phyloP scores from a whole-genome alignment of 2,797 vertebrate species.

The Myotis daubentonii region DNA sequence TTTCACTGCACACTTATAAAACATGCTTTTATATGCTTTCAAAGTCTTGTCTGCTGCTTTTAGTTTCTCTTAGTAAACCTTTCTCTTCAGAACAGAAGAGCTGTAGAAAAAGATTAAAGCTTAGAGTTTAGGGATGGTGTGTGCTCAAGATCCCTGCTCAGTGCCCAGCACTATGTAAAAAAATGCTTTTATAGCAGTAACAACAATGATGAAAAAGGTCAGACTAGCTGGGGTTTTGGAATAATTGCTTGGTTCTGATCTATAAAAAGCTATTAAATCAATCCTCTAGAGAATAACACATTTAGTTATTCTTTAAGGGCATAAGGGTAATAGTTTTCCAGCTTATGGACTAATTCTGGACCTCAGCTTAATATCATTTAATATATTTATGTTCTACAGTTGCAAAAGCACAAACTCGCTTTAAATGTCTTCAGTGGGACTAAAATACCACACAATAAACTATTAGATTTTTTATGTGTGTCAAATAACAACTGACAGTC shows the following conservation, averaged over 20 bases:
- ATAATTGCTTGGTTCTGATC: constrained; percentile 70
- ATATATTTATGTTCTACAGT: constrained; percentile 21
- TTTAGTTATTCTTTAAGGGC: constrained; percentile 37
- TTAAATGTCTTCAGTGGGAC: constrained; percentile 41
- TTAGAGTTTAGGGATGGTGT: neutral
- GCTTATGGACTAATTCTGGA: constrained; percentile 3
- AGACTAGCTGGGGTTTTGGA: constrained; percentile 37
- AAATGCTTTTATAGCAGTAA: constrained; percentile 38
- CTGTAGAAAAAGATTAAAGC: neutral
- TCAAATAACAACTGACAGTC: neutral
- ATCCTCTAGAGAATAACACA: constrained; percentile 3
- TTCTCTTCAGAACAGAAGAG: constrained; percentile 20
- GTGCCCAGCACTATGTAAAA: neutral
- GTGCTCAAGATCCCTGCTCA: neutral
- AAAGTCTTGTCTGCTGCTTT: constrained; percentile 23
- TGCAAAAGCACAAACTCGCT: constrained; percentile 45
- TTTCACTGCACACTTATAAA: constrained; percentile 38
- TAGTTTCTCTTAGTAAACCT: neutral
- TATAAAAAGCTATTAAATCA: constrained; percentile 73
- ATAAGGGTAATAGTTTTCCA: neutral
- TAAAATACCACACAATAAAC: constrained; percentile 49
- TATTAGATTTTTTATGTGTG: neutral
- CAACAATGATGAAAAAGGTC: constrained; percentile 39
- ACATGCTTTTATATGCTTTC: constrained; percentile 30
- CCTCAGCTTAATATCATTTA: constrained; percentile 19